Conservation (phyloP, 2,113 vertebrate genomes). For the Mormyrus iriodes region DNA sequence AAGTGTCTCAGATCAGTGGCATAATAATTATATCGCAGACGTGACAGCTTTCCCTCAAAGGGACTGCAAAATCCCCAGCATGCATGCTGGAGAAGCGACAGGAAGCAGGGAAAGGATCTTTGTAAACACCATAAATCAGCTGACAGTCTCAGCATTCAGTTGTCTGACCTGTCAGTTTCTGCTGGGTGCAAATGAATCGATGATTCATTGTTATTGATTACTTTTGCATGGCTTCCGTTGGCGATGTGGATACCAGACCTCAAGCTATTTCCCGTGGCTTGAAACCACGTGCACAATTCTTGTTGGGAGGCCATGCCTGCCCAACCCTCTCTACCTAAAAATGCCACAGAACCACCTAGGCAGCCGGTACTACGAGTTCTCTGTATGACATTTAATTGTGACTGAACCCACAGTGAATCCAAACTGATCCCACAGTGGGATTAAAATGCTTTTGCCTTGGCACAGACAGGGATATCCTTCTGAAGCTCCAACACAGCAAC, state of each 20-base stretch:
- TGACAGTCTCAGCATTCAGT: background rate
- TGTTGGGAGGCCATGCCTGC: background rate
- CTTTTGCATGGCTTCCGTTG: background rate
- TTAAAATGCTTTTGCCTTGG: background rate
- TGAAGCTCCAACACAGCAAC: background rate
- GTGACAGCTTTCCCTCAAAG: conserved; percentile 7
- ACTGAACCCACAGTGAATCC: background rate
- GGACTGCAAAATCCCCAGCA: background rate
- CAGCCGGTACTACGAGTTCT: background rate
- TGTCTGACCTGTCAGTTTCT: background rate
- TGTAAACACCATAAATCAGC: background rate
- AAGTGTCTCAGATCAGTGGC: background rate
- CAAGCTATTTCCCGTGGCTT: background rate
- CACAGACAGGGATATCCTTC: background rate
- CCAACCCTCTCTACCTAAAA: background rate
- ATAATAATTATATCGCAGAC: background rate
- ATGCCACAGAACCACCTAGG: background rate
- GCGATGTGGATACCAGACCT: background rate
- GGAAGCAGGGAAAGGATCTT: background rate
- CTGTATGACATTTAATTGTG: background rate
- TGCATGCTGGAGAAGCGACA: background rate
- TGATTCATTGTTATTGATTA: background rate
- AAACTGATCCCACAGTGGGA: background rate
- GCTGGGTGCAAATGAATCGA: background rate
- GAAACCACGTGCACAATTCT: background rate